These are phyloP conservation scores for Diplodus sargus DNA, from an alignment of 2,797 vertebrate species.

Conservation along the genomic window DNA sequence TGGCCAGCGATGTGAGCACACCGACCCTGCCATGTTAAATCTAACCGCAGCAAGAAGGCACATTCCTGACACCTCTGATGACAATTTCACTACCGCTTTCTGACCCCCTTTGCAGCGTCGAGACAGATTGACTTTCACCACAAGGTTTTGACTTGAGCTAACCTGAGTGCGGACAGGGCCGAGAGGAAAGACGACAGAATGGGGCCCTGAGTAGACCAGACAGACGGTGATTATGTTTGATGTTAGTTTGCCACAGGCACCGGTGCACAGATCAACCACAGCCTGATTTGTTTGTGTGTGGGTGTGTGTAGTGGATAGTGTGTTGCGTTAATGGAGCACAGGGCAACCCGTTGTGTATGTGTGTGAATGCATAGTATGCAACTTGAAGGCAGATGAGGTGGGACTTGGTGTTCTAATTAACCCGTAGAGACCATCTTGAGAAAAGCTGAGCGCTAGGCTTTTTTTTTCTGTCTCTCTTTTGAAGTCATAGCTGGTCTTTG, in stretches of 20 bases:
- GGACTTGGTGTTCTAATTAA: conserved; percentile 79
- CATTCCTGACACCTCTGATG: conserved; percentile 63
- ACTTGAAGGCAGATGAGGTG: conserved; percentile 69
- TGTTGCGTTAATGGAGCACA: conserved; percentile 36
- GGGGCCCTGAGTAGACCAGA: conserved; percentile 48
- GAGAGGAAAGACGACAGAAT: conserved; percentile 60
- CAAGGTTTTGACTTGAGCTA: conserved; percentile 70
- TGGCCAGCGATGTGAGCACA: conserved; percentile 59
- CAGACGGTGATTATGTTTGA: conserved; percentile 74
- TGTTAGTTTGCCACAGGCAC: conserved; percentile 52
- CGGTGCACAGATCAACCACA: conserved; percentile 55
- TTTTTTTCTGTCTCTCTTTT: conserved; percentile 63
- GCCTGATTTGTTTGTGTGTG: conserved; percentile 54
- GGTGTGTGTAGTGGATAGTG: conserved; percentile 18
- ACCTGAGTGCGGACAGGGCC: conserved; percentile 66
- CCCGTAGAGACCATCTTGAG: conserved; percentile 70
- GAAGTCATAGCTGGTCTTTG: conserved; percentile 66
- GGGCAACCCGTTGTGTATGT: conserved; percentile 26
- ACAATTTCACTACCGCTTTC: conserved; percentile 60
- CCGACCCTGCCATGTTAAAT: conserved; percentile 62
- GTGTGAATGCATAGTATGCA: conserved; percentile 66
- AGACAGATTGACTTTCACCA: conserved; percentile 69
- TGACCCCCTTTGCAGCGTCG: conserved; percentile 10
- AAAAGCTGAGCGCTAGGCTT: conserved; percentile 63
- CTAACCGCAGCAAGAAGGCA: conserved; percentile 29